Conservation (phyloP, 2,113 vertebrate species). For the Sander lucioperca region DNA sequence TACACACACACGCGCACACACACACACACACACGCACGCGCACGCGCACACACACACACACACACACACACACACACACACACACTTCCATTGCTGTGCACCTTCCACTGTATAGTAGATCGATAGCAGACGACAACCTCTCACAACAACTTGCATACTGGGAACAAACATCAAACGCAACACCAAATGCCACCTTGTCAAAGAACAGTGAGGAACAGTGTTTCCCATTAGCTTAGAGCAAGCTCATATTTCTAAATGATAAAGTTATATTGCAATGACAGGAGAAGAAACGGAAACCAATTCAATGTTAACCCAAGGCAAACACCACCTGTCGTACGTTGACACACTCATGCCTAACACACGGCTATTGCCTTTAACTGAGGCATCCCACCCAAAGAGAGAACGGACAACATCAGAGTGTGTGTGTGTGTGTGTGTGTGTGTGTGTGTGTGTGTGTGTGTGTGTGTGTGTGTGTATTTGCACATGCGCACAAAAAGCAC, state of each 20-base stretch:
- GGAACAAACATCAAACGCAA: slow-evolving; percentile 35
- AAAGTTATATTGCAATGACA: slow-evolving; percentile 10
- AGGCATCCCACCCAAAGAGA: slow-evolving; percentile 31
- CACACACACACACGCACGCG: neutral
- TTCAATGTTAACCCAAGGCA: slow-evolving; percentile 10
- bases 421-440: no score
- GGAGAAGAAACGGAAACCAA: neutral
- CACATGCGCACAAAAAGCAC: neutral
- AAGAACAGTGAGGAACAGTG: slow-evolving; percentile 5
- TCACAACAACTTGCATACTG: slow-evolving; percentile 22
- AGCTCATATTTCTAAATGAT: slow-evolving; percentile 20
- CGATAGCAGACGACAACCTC: slow-evolving; percentile 19
- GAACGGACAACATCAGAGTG: slow-evolving; percentile 25
- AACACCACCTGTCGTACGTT: slow-evolving; percentile 7
- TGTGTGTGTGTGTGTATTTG: no score
- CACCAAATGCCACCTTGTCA: slow-evolving; percentile 14
- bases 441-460: no score
- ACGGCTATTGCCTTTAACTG: slow-evolving; percentile 36
- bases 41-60: neutral
- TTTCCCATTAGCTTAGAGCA: neutral
- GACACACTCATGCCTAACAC: slow-evolving; percentile 19
- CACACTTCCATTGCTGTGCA: neutral
- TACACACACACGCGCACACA: neutral
- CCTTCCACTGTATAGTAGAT: neutral
- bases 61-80: neutral